Conservation (phyloP, 2,113 vertebrate species). For the Prinia subflava region DNA sequence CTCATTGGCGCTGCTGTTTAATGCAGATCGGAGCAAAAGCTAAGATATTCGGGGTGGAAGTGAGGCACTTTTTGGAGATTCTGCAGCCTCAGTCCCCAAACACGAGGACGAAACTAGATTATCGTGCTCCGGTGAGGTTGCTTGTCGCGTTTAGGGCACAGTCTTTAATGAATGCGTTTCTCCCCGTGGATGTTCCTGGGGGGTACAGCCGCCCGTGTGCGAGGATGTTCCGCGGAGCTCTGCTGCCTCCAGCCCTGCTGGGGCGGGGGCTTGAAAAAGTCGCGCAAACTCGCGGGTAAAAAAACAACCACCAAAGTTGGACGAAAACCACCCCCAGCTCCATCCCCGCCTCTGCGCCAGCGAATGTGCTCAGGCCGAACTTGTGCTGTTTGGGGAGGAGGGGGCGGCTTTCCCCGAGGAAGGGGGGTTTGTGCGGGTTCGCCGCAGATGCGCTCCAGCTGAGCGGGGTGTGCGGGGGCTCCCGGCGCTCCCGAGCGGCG, state of each 20-base stretch:
- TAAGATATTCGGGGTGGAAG: neutral
- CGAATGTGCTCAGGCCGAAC: neutral
- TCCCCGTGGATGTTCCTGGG: neutral
- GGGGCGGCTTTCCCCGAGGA: neutral
- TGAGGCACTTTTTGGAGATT: neutral
- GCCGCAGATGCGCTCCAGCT: neutral
- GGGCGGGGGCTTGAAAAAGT: neutral
- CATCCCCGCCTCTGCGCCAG: neutral
- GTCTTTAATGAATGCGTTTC: neutral
- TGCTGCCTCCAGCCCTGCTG: neutral
- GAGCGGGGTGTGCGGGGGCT: neutral
- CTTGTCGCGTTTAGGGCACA: neutral
- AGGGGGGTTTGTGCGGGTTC: neutral
- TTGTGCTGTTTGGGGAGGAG: neutral
- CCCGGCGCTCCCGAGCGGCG: neutral
- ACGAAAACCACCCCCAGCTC: neutral
- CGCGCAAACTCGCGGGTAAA: neutral
- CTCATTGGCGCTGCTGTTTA: neutral
- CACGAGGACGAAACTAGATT: neutral
- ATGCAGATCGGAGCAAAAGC: neutral
- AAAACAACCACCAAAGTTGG: neutral
- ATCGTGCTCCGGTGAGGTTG: neutral
- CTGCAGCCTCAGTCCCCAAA: neutral
- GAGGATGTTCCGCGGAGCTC: neutral
- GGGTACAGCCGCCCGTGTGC: neutral